Evolutionary conservation across 2,797 vertebrate genomes (phyloP), one percentile per base, ranked within the genome.

Genomic region (Onychomys torridus): DNA sequence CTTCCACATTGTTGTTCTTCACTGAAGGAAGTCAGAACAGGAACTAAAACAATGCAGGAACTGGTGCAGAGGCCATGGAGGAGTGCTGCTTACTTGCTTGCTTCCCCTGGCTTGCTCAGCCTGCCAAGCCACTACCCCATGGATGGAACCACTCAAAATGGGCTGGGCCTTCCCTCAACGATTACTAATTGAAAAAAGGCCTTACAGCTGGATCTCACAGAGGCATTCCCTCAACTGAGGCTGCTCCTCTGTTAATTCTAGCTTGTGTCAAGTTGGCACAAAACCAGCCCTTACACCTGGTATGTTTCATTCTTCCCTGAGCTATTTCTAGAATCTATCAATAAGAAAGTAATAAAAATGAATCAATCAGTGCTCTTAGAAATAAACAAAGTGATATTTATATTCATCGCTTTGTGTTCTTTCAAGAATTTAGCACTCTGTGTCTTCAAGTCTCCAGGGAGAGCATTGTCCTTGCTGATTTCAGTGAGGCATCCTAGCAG

Each of bases 271-370:
- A 73, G 21, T 73, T 25, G 37, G 25, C 37, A 6, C 21, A 40
- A 73, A 73, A 73, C 34, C 11, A 40, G 37, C 71, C 71, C 40
- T 23, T 25, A 40, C 21, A 73, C 2, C 21, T 32, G 29, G 76
- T 29, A 34, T 77, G 14, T 34, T 32, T 89, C 34, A 23, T 40
- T 29, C 46, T 89, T 91, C 9, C 23, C 59, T 93, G 19, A 61
- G 67, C 34, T 71, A 25, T 96, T 95, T 86, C 69, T 65, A 65
- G 63, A 83, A 95, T 90, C 29, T 75, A 12, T 95, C 57, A 29
- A 90, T 90, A 92, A 76, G 69, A 97, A 83, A 94, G 82, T 49
- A 97, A 93, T 96, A 95, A 95, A 93, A 93, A 89, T 79, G 57
- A 95, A 95, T 71, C 43, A 63, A 89, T 73, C n/a, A 32, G 4